Conservation (phyloP, 2,888 invertebrate genomes). For the Stictocephala bisonia region DNA sequence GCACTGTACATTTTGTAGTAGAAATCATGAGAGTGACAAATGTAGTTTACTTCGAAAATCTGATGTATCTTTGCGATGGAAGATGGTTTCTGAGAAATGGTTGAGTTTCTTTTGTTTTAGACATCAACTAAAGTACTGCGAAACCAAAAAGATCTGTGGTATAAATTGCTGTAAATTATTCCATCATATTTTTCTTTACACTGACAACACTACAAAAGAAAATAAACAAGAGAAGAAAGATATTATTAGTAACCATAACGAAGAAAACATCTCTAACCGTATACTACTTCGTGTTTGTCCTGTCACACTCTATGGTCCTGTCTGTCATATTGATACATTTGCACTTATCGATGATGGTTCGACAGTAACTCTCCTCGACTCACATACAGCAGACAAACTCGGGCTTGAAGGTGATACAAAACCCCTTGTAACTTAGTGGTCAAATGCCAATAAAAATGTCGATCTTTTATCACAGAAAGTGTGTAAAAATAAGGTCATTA, state of each 20-base stretch:
- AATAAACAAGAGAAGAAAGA: neutral
- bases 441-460: neutral
- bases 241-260: neutral
- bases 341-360: slow-evolving; percentile 24
- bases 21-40: neutral
- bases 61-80: slow-evolving; percentile 1
- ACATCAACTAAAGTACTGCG: slow-evolving; percentile 7
- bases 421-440: slow-evolving; percentile 1
- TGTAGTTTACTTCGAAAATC: neutral
- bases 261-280: neutral
- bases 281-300: neutral
- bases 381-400: neutral
- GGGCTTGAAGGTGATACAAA: neutral
- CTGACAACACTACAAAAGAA: neutral
- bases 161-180: slow-evolving; percentile 15
- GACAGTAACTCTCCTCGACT: slow-evolving; percentile 7
- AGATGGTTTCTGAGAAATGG: neutral
- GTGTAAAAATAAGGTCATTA: neutral
- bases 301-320: neutral
- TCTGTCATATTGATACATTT: neutral
- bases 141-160: slow-evolving; percentile 21
- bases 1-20: neutral
- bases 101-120: neutral
- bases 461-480: neutral
- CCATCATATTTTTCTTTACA: neutral